Conservation (phyloP, 2,888 invertebrate genomes). For the Stegophylla sp. region DNA sequence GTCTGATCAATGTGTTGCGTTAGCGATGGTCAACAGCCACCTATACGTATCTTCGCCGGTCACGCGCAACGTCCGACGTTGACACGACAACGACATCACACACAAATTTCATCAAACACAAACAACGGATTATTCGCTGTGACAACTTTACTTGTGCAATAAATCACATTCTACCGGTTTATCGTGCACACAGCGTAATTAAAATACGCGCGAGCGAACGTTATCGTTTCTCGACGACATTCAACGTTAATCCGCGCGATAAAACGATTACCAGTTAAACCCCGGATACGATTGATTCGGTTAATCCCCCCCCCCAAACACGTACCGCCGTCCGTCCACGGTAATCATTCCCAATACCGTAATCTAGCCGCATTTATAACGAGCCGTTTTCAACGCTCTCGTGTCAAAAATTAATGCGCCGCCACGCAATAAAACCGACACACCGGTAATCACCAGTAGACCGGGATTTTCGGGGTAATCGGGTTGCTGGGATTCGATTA, state of each 20-base stretch:
- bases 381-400: too few species aligned
- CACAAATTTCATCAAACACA: too few species aligned
- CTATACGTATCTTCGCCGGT: not conserved
- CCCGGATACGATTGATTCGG: not conserved
- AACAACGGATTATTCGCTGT: too few species aligned
- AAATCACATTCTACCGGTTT: not conserved
- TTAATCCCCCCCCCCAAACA: not conserved
- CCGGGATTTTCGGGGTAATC: slow-evolving; percentile 18
- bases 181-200: not conserved
- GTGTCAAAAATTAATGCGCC: too few species aligned
- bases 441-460: not conserved
- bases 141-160: not conserved
- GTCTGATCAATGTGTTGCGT: too few species aligned
- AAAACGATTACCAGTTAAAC: slow-evolving; percentile 13
- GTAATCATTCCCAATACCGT: too few species aligned
- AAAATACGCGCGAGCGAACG: too few species aligned
- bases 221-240: not conserved
- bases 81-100: too few species aligned
- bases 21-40: too few species aligned
- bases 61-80: not conserved
- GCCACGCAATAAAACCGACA: not conserved
- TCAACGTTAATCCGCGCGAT: slow-evolving; percentile 9
- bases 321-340: too few species aligned
- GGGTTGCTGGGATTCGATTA: too few species aligned
- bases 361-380: not conserved